Evolutionary conservation across 2,888 invertebrate species (phyloP), one percentile per base, ranked within the genome.

Genomic region (Physocephala rufipes): DNA sequence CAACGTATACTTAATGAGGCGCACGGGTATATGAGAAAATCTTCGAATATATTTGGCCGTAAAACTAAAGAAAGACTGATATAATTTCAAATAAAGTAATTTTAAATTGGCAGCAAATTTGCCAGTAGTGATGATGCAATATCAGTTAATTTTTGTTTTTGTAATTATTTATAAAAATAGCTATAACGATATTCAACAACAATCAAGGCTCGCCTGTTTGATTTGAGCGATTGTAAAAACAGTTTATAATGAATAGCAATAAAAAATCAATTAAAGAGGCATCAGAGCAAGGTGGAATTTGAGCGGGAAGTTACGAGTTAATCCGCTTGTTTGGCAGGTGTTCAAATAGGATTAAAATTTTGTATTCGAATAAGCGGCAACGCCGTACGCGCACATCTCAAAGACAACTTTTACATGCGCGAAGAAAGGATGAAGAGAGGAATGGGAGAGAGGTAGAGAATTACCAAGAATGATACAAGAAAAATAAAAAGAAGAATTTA

Each of bases 241-340:
- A 24, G 19, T 53, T 19, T 21, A 7, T 36, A 36, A 36, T 36
- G 36, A 36, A 36, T 53, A 21, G 53, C 19, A 21, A 53, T 53
- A 21, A 53, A 15, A 53, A 21, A 53, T 12, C n/a, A 53, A 53
- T 53, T 53, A 53, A 53, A 53, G 24, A n/a, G n/a, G n/a, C 53
- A 3, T 21, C 53, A 24, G 24, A 21, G 53, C 21, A 2, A 21
- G 21, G 3, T 21, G 53, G 24, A 53, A 5, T 9, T 53, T 53
- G 5, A 5, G 1, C 49, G 5, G 4, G 13, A 49, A n/a, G 19
- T 49, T 1, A 49, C n/a, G 16, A 49, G 53, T 53, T 53, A 53
- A 53, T 21, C 19, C 12, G 3, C 16, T 19, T n/a, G 15, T 21
- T 21, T 21, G 9, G 9, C 53, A 53, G 53, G 53, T 53, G 53